Conservation (phyloP, 2,797 vertebrate species). For the Babyrousa celebensis region DNA sequence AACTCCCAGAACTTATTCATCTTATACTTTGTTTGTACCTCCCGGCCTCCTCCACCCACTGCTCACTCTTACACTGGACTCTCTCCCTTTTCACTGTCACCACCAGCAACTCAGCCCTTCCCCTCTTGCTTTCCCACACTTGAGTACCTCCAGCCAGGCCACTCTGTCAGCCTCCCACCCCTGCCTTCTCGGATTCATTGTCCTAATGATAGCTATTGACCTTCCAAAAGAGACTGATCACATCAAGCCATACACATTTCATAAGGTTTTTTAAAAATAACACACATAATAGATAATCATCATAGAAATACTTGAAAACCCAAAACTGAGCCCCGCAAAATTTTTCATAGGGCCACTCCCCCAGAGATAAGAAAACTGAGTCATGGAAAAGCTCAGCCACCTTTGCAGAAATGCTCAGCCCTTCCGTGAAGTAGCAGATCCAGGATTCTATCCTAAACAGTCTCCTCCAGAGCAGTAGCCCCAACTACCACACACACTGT, state of each 20-base stretch:
- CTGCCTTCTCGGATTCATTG: neutral
- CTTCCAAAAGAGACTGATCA: constrained; percentile 6
- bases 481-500: neutral
- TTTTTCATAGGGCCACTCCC: neutral
- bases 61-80: neutral
- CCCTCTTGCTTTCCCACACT: neutral
- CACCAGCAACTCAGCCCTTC: neutral
- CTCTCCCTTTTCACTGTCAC: neutral
- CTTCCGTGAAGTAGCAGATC: neutral
- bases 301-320: constrained; percentile 28
- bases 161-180: neutral
- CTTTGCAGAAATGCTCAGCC: neutral
- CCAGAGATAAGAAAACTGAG: neutral
- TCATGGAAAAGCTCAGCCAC: neutral
- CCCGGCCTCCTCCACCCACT: neutral
- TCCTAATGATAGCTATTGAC: neutral
- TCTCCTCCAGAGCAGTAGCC: neutral
- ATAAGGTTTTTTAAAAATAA: constrained; percentile 35
- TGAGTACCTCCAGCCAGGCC: neutral
- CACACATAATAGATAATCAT: neutral
- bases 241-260: neutral
- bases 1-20: neutral
- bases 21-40: neutral
- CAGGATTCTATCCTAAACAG: neutral
- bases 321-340: neutral